Conservation (phyloP, 2,797 vertebrate genomes). For the Micropoecilia bifurca region DNA sequence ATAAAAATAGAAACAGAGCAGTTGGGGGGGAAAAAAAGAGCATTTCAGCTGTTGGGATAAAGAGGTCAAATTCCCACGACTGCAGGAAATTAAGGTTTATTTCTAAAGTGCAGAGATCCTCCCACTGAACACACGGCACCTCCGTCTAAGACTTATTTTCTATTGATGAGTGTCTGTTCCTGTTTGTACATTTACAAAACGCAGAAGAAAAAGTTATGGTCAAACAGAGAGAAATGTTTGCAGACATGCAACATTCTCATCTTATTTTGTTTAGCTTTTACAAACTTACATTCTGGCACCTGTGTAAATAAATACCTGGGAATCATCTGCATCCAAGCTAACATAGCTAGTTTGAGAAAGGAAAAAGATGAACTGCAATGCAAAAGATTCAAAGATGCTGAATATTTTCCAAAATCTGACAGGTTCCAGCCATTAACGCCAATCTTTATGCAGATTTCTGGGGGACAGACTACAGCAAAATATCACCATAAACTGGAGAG, state of each 20-base stretch:
- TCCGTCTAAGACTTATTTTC: slow-evolving; percentile 46
- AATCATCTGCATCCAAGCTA: background rate
- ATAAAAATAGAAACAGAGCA: background rate
- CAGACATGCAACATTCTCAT: background rate
- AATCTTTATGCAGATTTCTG: background rate
- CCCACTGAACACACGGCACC: slow-evolving; percentile 55
- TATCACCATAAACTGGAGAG: background rate
- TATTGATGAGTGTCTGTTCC: background rate
- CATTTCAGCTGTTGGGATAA: slow-evolving; percentile 38
- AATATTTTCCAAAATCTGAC: background rate
- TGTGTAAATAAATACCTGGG: background rate
- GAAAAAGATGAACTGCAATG: background rate
- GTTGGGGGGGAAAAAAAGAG: background rate
- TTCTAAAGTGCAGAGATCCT: slow-evolving; percentile 63
- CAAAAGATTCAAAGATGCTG: background rate
- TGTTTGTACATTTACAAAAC: slow-evolving; percentile 20
- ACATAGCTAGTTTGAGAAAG: background rate
- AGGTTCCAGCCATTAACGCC: background rate
- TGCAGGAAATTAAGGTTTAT: slow-evolving; percentile 85
- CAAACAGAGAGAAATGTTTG: background rate
- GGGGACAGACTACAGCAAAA: background rate
- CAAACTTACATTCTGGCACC: background rate
- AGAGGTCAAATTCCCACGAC: slow-evolving; percentile 82
- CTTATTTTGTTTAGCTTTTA: background rate
- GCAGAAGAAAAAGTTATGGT: background rate